phyloP scores from a whole-genome alignment of 2,113 vertebrate genomes.

The Tachycineta bicolor region DNA sequence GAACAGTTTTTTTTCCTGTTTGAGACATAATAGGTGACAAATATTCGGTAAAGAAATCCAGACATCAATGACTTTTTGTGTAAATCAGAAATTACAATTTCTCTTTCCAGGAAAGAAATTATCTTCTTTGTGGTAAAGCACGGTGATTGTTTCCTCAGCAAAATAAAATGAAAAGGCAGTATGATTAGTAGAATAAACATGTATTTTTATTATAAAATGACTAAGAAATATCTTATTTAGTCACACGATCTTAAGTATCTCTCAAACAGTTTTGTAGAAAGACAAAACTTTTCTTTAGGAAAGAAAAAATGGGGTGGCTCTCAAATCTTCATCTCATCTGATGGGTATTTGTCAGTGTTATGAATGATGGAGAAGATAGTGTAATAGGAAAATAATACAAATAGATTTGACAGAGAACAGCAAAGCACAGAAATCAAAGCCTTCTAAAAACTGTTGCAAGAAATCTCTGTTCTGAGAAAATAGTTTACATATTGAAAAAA shows the following conservation, averaged over 20 bases:
- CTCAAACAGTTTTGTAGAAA: background rate
- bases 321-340: background rate
- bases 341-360: background rate
- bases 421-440: background rate
- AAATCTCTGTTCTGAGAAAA: background rate
- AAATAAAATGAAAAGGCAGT: background rate
- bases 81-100: background rate
- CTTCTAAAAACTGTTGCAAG: background rate
- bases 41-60: background rate
- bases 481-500: constrained; percentile 4
- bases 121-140: background rate
- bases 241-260: background rate
- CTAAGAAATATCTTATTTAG: background rate
- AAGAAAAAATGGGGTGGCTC: background rate
- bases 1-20: background rate
- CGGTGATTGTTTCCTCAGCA: background rate
- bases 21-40: background rate
- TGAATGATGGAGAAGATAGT: background rate
- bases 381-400: background rate
- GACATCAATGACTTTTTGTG: background rate
- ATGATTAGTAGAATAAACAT: background rate
- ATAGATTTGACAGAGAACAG: background rate
- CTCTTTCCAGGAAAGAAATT: background rate
- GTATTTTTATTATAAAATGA: background rate
- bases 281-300: background rate